Conservation (phyloP, 2,113 vertebrate species). For the Syngnathoides biaculeatus region DNA sequence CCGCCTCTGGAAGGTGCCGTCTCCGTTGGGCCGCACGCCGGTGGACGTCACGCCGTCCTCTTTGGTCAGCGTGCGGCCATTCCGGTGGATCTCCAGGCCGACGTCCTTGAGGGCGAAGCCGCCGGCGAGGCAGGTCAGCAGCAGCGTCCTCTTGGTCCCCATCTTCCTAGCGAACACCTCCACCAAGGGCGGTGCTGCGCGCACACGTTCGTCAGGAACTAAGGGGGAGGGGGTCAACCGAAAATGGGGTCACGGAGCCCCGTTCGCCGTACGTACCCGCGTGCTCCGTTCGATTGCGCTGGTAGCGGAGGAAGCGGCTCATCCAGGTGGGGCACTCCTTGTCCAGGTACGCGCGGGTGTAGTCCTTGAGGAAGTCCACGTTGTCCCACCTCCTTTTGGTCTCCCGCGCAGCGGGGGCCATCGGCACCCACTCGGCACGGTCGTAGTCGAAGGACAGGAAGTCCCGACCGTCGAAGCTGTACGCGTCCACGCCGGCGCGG, state of each 20-base stretch:
- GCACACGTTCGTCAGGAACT: no score
- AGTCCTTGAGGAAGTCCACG: slow-evolving; percentile 44
- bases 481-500: slow-evolving; percentile 20
- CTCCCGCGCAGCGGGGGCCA: rapidly evolving
- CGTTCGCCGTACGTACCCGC: not conserved
- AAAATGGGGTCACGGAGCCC: not conserved
- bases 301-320: slow-evolving; percentile 19
- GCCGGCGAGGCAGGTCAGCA: slow-evolving; percentile 30
- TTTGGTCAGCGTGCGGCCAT: not conserved
- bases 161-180: not conserved
- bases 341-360: slow-evolving; percentile 68
- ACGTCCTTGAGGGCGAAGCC: slow-evolving; percentile 39
- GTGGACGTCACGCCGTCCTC: not conserved
- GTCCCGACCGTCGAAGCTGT: slow-evolving; percentile 58
- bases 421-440: slow-evolving; percentile 30
- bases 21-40: not conserved
- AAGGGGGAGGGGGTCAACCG: no score
- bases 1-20: slow-evolving; percentile 1
- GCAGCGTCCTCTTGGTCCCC: not conserved
- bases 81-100: not conserved
- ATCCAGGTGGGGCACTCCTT: slow-evolving; percentile 62
- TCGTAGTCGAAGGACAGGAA: slow-evolving; percentile 56
- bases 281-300: no score
- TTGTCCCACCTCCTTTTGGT: slow-evolving; percentile 66
- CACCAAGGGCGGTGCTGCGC: not conserved